Base-by-base conservation (phyloP, 2,797 vertebrate genomes). In the Anniella stebbinsi region DNA sequence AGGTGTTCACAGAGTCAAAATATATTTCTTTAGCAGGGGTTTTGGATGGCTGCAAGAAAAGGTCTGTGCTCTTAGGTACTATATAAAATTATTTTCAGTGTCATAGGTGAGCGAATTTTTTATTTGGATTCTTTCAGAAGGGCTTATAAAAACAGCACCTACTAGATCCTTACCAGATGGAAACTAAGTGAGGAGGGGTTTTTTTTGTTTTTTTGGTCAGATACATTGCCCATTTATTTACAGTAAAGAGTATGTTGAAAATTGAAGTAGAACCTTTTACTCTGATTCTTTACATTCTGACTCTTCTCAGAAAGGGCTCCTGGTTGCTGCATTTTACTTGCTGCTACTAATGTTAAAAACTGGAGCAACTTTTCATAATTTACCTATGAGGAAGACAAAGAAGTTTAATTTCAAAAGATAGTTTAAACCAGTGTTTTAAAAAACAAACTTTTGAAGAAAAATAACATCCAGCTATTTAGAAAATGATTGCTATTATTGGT, bases 191-290 rank as follows among this genome's bases (percentile, higher is more conserved):
- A 90, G 92, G 75, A 93, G 84, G 85, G 93, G 88, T 91, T 88
- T 45, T 86, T 93, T 94, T 54, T 25, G 17, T 91, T 88, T 45
- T 86, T 93, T 94, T 54, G 15, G 17, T n/a, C 87, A 91, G 93
- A 93, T 94, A 92, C 84, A 94, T 92, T 96, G 93, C 93, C 95
- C 92, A 94, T 96, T 94, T 96, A 93, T 95, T 96, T 87, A 87
- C 84, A 92, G 87, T 80, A 94, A 95, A 94, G 92, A 94, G 93
- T 91, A 93, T 75, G 92, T 84, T 90, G 30, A 84, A 95, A 48
- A 57, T 89, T n/a, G 93, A 92, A 95, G 90, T 85, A 92, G 36
- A 93, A 88, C 88, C 93, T 97, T 94, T 93, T 90, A 2, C 70
- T 93, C n/a, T 91, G 92, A 89, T 93, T 48, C 30, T 87, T 45